A percentile compares a stretch with the other conserved stretches of the same genome.
phyloP scores from a whole-genome alignment of 2,797 vertebrate genomes.

The Ceyx erithaca region DNA sequence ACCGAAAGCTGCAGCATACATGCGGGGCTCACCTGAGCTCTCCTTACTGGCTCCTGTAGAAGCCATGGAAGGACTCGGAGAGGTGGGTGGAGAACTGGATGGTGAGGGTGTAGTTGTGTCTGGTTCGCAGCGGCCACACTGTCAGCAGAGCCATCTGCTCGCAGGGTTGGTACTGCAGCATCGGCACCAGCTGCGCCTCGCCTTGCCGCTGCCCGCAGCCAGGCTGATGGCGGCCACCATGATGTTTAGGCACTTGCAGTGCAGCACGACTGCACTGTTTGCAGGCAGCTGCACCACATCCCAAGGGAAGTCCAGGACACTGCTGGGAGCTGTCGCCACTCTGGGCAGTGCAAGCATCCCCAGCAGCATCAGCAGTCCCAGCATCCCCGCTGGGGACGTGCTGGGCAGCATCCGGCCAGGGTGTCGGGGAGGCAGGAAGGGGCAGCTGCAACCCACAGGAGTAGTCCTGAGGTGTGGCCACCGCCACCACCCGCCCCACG shows the following conservation, averaged over 20 bases:
- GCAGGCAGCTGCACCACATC: constrained; percentile 84
- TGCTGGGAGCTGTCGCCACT: no score
- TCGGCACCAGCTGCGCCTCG: neutral
- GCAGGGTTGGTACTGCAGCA: neutral
- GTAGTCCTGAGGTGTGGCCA: no score
- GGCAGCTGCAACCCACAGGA: no score
- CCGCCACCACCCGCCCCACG: no score
- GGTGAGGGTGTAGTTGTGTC: neutral
- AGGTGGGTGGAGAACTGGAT: neutral
- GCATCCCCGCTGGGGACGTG: no score
- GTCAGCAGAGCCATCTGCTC: neutral
- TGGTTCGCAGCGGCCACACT: neutral
- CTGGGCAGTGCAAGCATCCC: neutral
- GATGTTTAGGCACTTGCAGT: neutral
- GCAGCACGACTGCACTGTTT: neutral
- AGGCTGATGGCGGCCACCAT: neutral
- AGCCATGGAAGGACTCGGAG: neutral
- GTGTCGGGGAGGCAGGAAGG: no score
- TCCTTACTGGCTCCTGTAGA: neutral
- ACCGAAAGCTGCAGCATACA: no score
- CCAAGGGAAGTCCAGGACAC: constrained; percentile 78
- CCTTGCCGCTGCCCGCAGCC: no score
- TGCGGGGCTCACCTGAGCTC: neutral
- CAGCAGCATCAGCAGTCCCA: neutral
- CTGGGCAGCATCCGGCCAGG: no score